Base-by-base conservation (phyloP, 2,113 vertebrate species). In the Periophthalmus modestus region DNA sequence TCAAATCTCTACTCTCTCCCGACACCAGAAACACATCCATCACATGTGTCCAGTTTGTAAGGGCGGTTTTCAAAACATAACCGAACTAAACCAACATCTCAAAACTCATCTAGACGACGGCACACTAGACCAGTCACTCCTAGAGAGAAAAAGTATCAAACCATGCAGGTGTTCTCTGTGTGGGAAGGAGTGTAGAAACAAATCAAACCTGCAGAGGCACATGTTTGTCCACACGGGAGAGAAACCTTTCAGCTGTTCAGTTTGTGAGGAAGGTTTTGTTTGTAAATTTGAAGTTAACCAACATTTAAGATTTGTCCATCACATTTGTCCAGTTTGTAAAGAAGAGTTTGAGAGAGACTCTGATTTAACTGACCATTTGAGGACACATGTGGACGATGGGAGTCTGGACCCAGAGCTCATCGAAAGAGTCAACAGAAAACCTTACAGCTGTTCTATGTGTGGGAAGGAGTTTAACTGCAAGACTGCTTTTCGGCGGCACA, bases 171-270 rank as follows among this genome's bases (percentile, higher is more conserved):
- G 72, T 6, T 55, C 28, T 2, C 46, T 62, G 12, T 75, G 72
- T 16, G 68, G 62, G 0, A 61, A 66, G 23, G 46, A 23, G 0
- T 73, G 73, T 14, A 61, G 36, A 2, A 58, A 59, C 0, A 69
- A 66, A 14, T 36, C 55, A 0, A 66, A 78, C 1, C 65, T 85
- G 19, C 72, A 75, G 4, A 52, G 68, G 6, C 84, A 85, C 67
- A 34, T 78, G 72, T 72, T 36, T n/a, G 21, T 48, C 50, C 83
- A 85, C 68, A 77, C 73, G 0, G 80, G 83, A 24, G 79, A 85
- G 21, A 79, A 76, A 71, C 79, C 79, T 0, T 79, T 77, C 33
- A 59, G 57, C 23, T 85, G 83, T 47, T 69, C 66, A 0, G 52
- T 55, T 7, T 55, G 52, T 10, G 57, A 28, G 6, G 24, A 63